These are phyloP conservation scores for Holothuria glaberrima DNA, from an alignment of 35 echinoderm and acorn worm genomes.

Conservation along the genomic window DNA sequence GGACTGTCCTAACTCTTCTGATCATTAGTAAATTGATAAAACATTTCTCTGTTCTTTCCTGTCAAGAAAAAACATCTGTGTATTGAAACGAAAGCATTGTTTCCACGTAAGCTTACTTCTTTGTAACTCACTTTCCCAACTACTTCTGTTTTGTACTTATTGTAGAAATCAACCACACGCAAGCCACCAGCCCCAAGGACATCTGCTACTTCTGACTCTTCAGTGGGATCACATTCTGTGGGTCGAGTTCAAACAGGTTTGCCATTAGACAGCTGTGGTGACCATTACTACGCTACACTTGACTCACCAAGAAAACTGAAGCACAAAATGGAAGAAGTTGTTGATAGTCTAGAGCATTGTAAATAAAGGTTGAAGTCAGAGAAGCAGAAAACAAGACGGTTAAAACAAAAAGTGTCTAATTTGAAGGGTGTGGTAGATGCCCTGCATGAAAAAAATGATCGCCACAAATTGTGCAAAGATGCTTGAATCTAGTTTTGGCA, in stretches of 20 bases:
- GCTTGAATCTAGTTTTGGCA: slow-evolving; percentile 17
- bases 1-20: background rate
- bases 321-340: slow-evolving; percentile 11
- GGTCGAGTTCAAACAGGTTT: background rate
- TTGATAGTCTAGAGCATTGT: slow-evolving; percentile 6
- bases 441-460: slow-evolving; percentile 12
- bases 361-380: background rate
- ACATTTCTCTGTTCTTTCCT: background rate
- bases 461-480: slow-evolving; percentile 1
- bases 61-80: background rate
- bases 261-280: background rate
- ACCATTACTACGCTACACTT: background rate
- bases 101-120: background rate
- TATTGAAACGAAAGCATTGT: background rate
- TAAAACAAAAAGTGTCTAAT: background rate
- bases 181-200: slow-evolving; percentile 10
- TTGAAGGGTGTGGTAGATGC: slow-evolving; percentile 11
- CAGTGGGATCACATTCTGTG: background rate
- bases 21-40: background rate
- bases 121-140: background rate
- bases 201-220: background rate
- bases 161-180: slow-evolving; percentile 27
- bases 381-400: slow-evolving; percentile 2
- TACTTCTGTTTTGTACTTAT: too few relatives aligned
- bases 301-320: slow-evolving; percentile 15